Base-by-base conservation (phyloP, 2,113 vertebrate species). In the Pimephales promelas region DNA sequence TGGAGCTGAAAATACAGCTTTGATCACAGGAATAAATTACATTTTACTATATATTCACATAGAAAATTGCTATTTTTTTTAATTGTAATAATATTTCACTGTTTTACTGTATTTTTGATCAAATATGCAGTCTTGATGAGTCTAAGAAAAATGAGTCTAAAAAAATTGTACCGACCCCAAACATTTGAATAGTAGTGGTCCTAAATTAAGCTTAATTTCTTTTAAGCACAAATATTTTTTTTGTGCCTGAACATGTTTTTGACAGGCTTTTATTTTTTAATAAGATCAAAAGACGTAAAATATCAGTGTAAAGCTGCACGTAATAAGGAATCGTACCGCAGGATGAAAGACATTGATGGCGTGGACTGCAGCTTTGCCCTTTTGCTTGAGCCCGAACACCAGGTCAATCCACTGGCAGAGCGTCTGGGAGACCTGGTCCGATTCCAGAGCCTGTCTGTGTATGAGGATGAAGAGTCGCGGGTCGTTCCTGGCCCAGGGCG, bases 261-360 rank as follows among this genome's bases (percentile, higher is more conserved):
- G 3, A 10, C 16, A 34, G 3, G 31, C 16, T 66, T 66, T 66
- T 3, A 4, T 54, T 7, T 54, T 52, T 52, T 20, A 52, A 52
- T n/a, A 52, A 52, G 49, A 52, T 64, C 28, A 64, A 64, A 64
- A 64, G 0, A 66, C 0, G 6, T 13, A 20, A 66, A 56, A 43
- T 24, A 64, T 61, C 18, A 24, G 7, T 3, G 2, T 9, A 2
- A 45, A 28, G 11, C 22, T 61, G 26, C 68, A 93, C 96, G 36
- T 40, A 36, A 36, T 4, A n/a, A 68, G 10, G 66, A 40, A 5
- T 40, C 66, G 95, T 92, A 99, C 98, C 74, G 98, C 98, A 36
- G 98, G 98, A 89, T 99, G 98, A 89, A 99, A 99, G 80, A 99
- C 98, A 78, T 99, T 99, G 92, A 99, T 99, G 91, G 98, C 98